phyloP scores from a whole-genome alignment of 2,888 invertebrate species.

The Melieria omissa region DNA sequence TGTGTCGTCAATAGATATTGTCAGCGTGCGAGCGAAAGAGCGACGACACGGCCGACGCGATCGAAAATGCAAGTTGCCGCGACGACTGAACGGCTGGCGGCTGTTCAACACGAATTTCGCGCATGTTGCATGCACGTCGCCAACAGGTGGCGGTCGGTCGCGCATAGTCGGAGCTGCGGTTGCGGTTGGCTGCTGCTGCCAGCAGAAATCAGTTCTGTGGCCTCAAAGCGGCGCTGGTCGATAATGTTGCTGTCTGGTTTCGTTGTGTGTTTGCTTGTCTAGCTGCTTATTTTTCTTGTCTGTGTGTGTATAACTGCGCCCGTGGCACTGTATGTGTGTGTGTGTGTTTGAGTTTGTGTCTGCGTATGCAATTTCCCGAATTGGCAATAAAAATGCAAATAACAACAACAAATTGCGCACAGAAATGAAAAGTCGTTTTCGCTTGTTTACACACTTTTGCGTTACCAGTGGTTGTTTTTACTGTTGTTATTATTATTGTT shows the following conservation, averaged over 20 bases:
- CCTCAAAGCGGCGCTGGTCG: too few species aligned
- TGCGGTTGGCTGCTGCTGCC: background rate
- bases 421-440: slow-evolving; percentile 14
- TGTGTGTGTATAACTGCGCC: background rate
- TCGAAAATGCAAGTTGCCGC: background rate
- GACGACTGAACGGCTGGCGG: too few species aligned
- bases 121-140: too few species aligned
- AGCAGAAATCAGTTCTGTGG: too few species aligned
- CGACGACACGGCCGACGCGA: background rate
- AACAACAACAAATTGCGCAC: slow-evolving; percentile 9
- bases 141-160: background rate
- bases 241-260: too few species aligned
- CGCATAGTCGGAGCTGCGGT: background rate
- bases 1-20: too few species aligned
- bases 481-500: slow-evolving; percentile 12
- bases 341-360: background rate
- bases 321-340: background rate
- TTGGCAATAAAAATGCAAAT: background rate
- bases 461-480: slow-evolving; percentile 2
- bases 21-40: background rate
- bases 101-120: too few species aligned
- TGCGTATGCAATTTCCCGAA: background rate
- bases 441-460: slow-evolving; percentile 12
- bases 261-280: background rate
- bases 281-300: background rate